Percentiles rank a stretch among this genome's conserved stretches.
Evolutionary conservation across 2,113 vertebrate genomes (phyloP).

Genomic region (Megaleporinus macrocephalus): DNA sequence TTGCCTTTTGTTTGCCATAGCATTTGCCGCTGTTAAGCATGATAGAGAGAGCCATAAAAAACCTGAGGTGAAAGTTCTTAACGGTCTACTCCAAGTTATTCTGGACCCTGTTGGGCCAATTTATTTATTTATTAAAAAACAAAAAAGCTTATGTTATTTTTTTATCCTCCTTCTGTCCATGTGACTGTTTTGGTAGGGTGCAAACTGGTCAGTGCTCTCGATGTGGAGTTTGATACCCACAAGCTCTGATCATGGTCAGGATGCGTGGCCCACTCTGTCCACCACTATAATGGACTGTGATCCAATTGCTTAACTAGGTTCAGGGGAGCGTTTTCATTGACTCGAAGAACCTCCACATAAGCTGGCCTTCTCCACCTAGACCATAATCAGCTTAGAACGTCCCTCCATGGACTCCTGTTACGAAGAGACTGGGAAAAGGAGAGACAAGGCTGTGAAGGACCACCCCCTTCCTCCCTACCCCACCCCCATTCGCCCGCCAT

Average conservation of each 20-base stretch:
- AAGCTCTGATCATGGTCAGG: not conserved
- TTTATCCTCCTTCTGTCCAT: no score
- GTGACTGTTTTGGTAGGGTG: not conserved
- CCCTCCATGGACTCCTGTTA: slow-evolving; percentile 33
- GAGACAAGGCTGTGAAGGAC: slow-evolving; percentile 11
- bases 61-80: not conserved
- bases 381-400: slow-evolving; percentile 52
- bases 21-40: slow-evolving; percentile 4
- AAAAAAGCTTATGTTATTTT: no score
- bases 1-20: slow-evolving; percentile 36
- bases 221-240: slow-evolving; percentile 11
- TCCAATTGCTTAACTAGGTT: slow-evolving; percentile 33
- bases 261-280: not conserved
- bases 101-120: no score
- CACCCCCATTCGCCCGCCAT: slow-evolving; percentile 37
- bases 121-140: no score
- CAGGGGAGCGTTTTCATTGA: slow-evolving; percentile 52
- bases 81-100: not conserved
- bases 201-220: not conserved
- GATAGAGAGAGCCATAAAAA: not conserved
- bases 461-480: slow-evolving; percentile 32
- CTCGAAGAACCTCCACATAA: slow-evolving; percentile 43
- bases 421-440: slow-evolving; percentile 27
- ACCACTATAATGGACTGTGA: slow-evolving; percentile 23
- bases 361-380: slow-evolving; percentile 30